Evolutionary conservation across 2,797 vertebrate species (phyloP).

Genomic region (Orientallactaga sibirica): DNA sequence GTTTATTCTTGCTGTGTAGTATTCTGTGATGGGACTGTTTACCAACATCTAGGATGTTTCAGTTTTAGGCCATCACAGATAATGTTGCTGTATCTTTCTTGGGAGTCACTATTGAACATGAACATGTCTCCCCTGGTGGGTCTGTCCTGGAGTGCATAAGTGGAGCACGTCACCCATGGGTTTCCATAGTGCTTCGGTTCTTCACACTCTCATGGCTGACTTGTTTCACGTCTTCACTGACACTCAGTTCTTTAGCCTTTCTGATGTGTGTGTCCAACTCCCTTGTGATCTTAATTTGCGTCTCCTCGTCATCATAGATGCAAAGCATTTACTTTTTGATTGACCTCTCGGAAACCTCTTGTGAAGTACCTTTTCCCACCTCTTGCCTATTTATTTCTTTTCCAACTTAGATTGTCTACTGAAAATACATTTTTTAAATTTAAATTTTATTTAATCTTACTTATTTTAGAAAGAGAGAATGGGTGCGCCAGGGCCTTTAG

Average conservation of each 20-base stretch:
- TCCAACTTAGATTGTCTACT: not conserved
- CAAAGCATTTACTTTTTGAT: fast-evolving
- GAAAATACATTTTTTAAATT: not conserved
- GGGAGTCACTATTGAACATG: not conserved
- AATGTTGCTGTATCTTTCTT: not conserved
- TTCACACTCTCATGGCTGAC: fast-evolving
- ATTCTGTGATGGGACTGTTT: fast-evolving
- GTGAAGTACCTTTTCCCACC: not conserved
- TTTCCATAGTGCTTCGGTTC: not conserved
- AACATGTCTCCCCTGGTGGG: fast-evolving
- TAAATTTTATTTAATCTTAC: too few species aligned
- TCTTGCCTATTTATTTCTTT: not conserved
- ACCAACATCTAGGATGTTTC: not conserved
- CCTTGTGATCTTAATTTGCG: not conserved
- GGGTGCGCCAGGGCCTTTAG: too few species aligned
- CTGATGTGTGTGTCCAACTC: not conserved
- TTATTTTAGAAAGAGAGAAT: too few species aligned
- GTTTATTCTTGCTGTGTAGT: not conserved
- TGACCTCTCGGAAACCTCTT: not conserved
- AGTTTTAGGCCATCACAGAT: fast-evolving
- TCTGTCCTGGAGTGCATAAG: fast-evolving
- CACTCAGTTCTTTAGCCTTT: not conserved
- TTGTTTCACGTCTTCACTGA: fast-evolving
- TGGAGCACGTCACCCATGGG: fast-evolving
- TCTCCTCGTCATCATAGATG: not conserved